These are phyloP conservation scores for Eleutherodactylus coqui DNA, from an alignment of 2,797 vertebrate species.

Conservation along the genomic window DNA sequence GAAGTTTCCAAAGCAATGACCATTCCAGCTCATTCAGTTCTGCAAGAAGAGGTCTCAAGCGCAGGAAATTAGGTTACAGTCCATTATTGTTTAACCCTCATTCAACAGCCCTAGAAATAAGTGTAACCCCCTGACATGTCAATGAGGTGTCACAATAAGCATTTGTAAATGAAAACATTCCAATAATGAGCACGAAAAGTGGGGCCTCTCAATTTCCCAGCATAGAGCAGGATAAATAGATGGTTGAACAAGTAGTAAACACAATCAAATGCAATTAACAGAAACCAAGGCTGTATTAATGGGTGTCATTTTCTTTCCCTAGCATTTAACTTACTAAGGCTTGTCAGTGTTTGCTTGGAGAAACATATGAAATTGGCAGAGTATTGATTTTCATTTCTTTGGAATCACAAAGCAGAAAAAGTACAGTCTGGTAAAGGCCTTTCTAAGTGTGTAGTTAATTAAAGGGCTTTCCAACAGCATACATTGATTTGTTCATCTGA, in stretches of 20 bases:
- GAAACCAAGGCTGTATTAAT: conserved; percentile 52
- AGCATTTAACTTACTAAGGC: conserved; percentile 59
- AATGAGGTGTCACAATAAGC: conserved; percentile 53
- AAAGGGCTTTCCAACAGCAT: conserved; percentile 62
- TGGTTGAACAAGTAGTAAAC: conserved; percentile 47
- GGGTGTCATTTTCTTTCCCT: conserved; percentile 24
- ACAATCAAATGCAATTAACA: conserved; percentile 58
- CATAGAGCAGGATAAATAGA: conserved; percentile 46
- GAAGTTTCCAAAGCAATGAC: conserved; percentile 11
- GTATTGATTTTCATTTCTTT: conserved; percentile 67
- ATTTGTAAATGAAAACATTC: conserved; percentile 49
- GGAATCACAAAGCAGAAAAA: conserved; percentile 64
- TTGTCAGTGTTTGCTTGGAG: conserved; percentile 63
- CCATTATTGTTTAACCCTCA: conserved; percentile 32
- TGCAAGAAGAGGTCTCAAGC: neutral
- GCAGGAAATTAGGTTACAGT: conserved; percentile 24
- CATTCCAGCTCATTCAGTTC: conserved; percentile 12
- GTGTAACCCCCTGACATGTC: conserved; percentile 19
- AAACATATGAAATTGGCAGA: conserved; percentile 66
- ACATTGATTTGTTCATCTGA: conserved; percentile 66
- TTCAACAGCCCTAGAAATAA: neutral
- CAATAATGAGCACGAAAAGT: conserved; percentile 33
- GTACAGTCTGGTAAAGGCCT: conserved; percentile 63
- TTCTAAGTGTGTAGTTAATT: conserved; percentile 67
- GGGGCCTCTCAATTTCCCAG: conserved; percentile 33